A percentile compares a stretch with the other conserved stretches of the same genome.
phyloP scores from a whole-genome alignment of 2,888 invertebrate genomes.

The Catotricha subobsoleta region DNA sequence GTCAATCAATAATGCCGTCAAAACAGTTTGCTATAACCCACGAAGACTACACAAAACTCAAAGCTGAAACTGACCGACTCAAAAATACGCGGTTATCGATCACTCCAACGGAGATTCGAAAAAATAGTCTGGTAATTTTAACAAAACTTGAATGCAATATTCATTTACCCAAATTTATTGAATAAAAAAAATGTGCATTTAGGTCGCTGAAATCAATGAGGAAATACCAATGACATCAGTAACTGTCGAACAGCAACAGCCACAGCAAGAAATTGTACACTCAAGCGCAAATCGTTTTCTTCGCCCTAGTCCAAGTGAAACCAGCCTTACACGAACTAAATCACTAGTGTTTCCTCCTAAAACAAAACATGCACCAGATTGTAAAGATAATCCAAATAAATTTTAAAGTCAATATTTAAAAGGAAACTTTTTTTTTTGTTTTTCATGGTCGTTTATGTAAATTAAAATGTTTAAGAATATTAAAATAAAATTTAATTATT shows the following conservation, averaged over 20 bases:
- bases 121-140: neutral
- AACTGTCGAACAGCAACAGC: too few species aligned
- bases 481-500: too few species aligned
- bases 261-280: too few species aligned
- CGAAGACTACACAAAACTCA: conserved; percentile 4
- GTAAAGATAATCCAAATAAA: conserved; percentile 8
- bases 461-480: neutral
- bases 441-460: neutral
- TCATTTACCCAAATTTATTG: too few species aligned
- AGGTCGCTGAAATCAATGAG: too few species aligned
- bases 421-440: too few species aligned
- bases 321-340: conserved; percentile 7
- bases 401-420: neutral
- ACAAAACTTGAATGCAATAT: too few species aligned
- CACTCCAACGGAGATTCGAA: neutral
- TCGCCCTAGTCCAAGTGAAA: conserved; percentile 7
- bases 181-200: too few species aligned
- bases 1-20: too few species aligned
- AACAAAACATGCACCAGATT: conserved; percentile 10
- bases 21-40: neutral
- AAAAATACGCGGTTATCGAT: neutral
- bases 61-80: conserved; percentile 1
- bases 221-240: too few species aligned
- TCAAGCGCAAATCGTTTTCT: neutral
- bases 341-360: conserved; percentile 7